phyloP scores from a whole-genome alignment of 1,140 invertebrate species.

The Ips typographus region DNA sequence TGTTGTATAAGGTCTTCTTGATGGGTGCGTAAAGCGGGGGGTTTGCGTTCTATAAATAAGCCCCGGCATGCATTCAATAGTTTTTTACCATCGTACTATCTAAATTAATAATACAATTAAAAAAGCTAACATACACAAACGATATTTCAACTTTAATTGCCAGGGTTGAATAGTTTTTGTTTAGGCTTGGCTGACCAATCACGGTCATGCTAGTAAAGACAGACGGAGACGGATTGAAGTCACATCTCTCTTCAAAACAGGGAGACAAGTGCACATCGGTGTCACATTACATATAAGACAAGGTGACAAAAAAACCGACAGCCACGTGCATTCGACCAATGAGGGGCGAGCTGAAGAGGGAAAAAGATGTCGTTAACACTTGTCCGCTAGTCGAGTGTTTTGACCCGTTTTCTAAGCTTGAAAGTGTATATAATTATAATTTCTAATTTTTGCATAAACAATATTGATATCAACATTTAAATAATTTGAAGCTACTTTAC shows the following conservation, averaged over 20 bases:
- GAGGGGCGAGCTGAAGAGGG: constrained; percentile 6
- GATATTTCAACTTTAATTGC: too few relatives aligned
- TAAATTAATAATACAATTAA: too few relatives aligned
- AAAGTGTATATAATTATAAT: too few relatives aligned
- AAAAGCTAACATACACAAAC: too few relatives aligned
- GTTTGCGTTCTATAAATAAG: constrained; percentile 32
- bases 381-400: constrained; percentile 1
- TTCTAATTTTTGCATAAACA: too few relatives aligned
- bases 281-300: constrained; percentile 14
- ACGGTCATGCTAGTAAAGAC: background rate
- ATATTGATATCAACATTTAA: too few relatives aligned
- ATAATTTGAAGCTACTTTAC: too few relatives aligned
- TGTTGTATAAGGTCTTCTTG: constrained; percentile 23
- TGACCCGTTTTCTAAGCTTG: too few relatives aligned
- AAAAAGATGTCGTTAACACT: constrained; percentile 36
- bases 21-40: constrained; percentile 18
- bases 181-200: too few relatives aligned
- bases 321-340: constrained; percentile 38
- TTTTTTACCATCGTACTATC: too few relatives aligned
- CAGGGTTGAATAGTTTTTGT: too few relatives aligned
- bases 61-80: background rate
- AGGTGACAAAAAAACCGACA: constrained; percentile 24
- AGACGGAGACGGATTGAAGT: background rate
- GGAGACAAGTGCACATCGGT: constrained; percentile 34
- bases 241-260: constrained; percentile 17